phyloP scores from a whole-genome alignment of 2,797 vertebrate species.

The Benthosema pterotum region DNA sequence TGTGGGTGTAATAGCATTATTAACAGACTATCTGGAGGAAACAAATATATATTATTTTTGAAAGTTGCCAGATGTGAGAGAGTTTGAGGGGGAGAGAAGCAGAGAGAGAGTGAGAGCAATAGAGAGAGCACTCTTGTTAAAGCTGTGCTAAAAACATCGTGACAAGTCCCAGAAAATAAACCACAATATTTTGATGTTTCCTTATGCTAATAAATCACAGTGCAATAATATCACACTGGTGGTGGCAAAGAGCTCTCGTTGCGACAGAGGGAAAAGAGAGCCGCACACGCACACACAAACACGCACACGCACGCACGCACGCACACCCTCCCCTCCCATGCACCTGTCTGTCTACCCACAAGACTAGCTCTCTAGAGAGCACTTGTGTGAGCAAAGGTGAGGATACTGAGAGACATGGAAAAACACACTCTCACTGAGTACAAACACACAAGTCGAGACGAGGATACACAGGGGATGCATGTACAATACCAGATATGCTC shows the following conservation, averaged over 20 bases:
- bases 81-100: not conserved
- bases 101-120: not conserved
- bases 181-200: conserved; percentile 70
- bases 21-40: conserved; percentile 20
- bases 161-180: conserved; percentile 34
- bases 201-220: conserved; percentile 68
- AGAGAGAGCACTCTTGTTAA: not conserved
- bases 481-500: conserved; percentile 31
- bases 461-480: conserved; percentile 9
- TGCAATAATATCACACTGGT: conserved; percentile 55
- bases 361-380: conserved; percentile 57
- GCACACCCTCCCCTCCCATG: conserved; percentile 3
- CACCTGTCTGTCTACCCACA: conserved; percentile 61
- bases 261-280: not conserved
- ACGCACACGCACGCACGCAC: not conserved
- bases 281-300: conserved; percentile 14
- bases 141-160: conserved; percentile 66
- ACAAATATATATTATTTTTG: not conserved
- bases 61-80: not conserved
- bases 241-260: not conserved
- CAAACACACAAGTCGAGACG: conserved; percentile 31
- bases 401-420: conserved; percentile 45
- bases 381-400: conserved; percentile 61
- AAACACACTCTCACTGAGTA: conserved; percentile 38
- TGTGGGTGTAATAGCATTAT: not conserved